phyloP scores from a whole-genome alignment of 2,797 vertebrate species.

The Thripadectes ignobilis region DNA sequence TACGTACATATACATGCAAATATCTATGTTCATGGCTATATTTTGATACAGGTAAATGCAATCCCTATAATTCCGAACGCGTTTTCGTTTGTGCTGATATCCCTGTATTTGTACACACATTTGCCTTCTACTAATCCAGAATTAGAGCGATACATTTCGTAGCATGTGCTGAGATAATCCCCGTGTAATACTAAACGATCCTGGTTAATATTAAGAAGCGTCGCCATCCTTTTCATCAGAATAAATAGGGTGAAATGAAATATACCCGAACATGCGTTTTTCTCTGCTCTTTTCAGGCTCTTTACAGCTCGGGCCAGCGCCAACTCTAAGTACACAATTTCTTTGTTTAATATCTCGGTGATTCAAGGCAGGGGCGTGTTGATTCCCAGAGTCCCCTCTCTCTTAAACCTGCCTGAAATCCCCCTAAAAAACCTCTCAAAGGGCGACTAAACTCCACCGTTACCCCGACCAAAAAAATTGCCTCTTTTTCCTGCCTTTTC shows the following conservation, averaged over 20 bases:
- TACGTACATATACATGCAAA: not conserved
- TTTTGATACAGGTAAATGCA: not conserved
- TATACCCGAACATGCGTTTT: accelerated
- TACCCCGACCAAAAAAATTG: accelerated
- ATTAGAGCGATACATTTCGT: not conserved
- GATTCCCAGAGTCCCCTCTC: not conserved
- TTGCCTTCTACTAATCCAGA: not conserved
- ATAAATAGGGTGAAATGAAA: not conserved
- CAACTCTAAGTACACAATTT: accelerated
- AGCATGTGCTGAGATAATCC: not conserved
- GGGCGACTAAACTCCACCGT: not conserved
- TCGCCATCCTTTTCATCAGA: not conserved
- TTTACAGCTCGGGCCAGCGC: not conserved
- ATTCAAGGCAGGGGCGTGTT: not conserved
- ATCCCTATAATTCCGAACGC: not conserved
- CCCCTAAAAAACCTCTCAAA: not conserved
- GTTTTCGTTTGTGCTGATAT: not conserved
- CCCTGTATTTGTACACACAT: not conserved
- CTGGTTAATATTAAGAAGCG: not conserved
- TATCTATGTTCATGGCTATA: not conserved
- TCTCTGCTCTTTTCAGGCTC: not conserved
- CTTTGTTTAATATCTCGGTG: not conserved
- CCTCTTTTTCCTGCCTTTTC: accelerated
- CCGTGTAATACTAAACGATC: not conserved
- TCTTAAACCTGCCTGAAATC: not conserved